Percentiles rank a stretch among this genome's conserved stretches.
Evolutionary conservation across 2,888 invertebrate genomes (phyloP).

Genomic region (Perdita meconis): DNA sequence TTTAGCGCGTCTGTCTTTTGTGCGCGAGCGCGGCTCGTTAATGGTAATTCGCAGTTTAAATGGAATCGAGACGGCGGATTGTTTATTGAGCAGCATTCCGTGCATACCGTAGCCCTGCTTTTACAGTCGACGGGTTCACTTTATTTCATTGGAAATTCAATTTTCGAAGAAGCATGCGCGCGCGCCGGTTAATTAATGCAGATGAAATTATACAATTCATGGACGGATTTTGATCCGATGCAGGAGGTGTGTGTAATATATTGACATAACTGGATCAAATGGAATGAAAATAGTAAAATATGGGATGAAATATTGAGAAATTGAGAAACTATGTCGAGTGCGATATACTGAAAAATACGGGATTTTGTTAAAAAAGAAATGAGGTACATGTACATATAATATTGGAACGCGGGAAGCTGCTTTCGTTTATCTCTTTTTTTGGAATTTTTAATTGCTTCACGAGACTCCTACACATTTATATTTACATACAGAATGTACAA

Average conservation of each 20-base stretch:
- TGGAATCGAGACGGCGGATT: not conserved
- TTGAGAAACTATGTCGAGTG: not conserved
- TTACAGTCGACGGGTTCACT: too few species aligned
- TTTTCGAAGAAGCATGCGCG: too few species aligned
- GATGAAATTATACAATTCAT: too few species aligned
- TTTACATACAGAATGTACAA: not conserved
- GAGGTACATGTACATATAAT: not conserved
- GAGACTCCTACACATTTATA: not conserved
- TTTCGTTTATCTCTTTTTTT: not conserved
- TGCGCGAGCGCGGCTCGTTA: not conserved
- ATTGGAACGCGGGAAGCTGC: not conserved
- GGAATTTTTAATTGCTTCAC: not conserved
- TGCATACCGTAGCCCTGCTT: too few species aligned
- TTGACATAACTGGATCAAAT: not conserved
- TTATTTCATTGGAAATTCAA: too few species aligned
- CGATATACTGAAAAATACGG: not conserved
- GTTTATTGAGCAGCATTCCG: slow-evolving; percentile 6
- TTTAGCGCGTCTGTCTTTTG: not conserved
- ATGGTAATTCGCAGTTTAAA: slow-evolving; percentile 4
- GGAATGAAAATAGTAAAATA: not conserved
- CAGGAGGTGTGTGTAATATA: too few species aligned
- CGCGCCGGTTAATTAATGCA: not conserved
- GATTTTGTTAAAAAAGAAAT: not conserved
- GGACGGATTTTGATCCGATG: too few species aligned
- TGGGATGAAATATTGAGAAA: too few species aligned